Conservation (phyloP, 2,888 invertebrate genomes). For the Willowsia nigromaculata region DNA sequence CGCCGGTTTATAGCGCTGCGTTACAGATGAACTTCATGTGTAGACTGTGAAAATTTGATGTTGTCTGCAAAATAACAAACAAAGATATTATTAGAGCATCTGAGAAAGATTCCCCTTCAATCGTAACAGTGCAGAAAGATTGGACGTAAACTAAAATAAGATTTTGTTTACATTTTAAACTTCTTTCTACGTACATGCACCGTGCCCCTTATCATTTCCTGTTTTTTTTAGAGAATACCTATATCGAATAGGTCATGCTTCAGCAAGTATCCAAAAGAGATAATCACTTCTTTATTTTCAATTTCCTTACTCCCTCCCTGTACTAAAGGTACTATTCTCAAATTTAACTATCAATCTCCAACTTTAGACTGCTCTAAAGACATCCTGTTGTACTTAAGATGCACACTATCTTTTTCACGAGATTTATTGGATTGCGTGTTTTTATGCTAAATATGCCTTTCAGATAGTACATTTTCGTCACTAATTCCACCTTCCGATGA, state of each 20-base stretch:
- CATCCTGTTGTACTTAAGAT: too few relatives aligned
- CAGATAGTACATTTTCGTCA: too few relatives aligned
- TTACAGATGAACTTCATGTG: conserved; percentile 35
- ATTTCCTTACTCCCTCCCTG: conserved; percentile 3
- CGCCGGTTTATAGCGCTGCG: neutral
- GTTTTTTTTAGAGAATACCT: conserved; percentile 4
- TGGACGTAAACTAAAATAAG: neutral
- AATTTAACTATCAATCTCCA: too few relatives aligned
- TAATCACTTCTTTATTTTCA: neutral
- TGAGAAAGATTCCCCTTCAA: conserved; percentile 41
- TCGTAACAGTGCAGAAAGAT: conserved; percentile 54
- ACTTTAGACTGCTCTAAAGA: too few relatives aligned
- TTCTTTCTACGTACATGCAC: neutral
- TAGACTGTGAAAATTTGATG: conserved; percentile 45
- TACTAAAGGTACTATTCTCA: neutral
- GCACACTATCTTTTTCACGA: too few relatives aligned
- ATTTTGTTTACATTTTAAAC: neutral
- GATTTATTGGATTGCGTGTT: too few relatives aligned
- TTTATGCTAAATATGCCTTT: too few relatives aligned
- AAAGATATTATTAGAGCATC: conserved; percentile 30
- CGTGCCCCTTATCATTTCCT: conserved; percentile 28
- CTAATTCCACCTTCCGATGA: too few relatives aligned
- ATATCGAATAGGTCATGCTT: conserved; percentile 12
- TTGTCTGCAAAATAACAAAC: conserved; percentile 40
- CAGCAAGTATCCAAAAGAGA: conserved; percentile 28